phyloP scores from a whole-genome alignment of 2,888 invertebrate genomes.

The Rotaria macrura region DNA sequence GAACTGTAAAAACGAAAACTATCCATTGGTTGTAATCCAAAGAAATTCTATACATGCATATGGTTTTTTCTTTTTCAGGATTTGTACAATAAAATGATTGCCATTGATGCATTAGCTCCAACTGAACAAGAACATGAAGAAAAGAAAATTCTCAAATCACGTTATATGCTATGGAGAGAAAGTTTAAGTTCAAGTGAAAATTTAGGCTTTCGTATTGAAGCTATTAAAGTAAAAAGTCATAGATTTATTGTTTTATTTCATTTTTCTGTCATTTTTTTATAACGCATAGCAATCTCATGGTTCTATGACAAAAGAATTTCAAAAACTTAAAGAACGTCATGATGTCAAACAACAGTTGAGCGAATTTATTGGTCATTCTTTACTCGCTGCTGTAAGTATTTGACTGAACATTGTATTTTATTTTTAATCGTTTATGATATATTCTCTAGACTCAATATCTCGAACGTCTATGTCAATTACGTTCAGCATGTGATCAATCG shows the following conservation, averaged over 20 bases:
- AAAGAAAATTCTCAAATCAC: constrained; percentile 79
- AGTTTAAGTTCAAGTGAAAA: constrained; percentile 79
- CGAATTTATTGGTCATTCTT: constrained; percentile 19
- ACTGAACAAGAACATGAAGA: constrained; percentile 68
- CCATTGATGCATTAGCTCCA: constrained; percentile 74
- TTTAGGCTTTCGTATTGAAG: constrained; percentile 89
- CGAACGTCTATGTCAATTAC: constrained; percentile 22
- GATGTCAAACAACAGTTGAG: constrained; percentile 28
- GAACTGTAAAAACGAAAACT: neutral
- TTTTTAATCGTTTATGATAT: neutral
- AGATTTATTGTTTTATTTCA: neutral
- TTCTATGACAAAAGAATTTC: constrained; percentile 27
- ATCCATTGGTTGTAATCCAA: too few relatives aligned
- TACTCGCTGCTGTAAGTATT: constrained; percentile 2
- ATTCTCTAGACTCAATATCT: constrained; percentile 18
- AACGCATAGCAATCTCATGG: constrained; percentile 19
- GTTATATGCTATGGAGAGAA: constrained; percentile 76
- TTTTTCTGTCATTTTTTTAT: neutral
- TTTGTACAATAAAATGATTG: constrained; percentile 87
- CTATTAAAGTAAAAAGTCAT: constrained; percentile 70
- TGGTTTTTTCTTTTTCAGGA: constrained; percentile 53
- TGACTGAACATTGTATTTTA: neutral
- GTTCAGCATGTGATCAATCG: neutral
- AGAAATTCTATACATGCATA: too few relatives aligned
- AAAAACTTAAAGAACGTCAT: constrained; percentile 17